These are phyloP conservation scores for Lacerta viridis DNA, from an alignment of 2,797 vertebrate species.

Conservation along the genomic window DNA sequence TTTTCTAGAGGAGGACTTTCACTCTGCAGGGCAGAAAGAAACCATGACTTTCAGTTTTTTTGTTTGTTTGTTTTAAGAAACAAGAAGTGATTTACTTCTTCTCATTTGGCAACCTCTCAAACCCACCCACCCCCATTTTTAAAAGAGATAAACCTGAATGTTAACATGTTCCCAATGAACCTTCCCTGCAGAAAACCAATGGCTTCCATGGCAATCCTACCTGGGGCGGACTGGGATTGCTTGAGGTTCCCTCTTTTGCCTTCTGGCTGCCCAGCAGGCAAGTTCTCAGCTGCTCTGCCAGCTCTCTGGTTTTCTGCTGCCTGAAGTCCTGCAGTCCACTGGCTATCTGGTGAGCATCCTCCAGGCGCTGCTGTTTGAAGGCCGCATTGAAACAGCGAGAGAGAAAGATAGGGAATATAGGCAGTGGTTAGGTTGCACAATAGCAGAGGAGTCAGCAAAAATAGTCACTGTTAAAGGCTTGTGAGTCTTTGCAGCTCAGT, in stretches of 20 bases:
- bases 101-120: too few relatives aligned
- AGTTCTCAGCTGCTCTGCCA: slow-evolving; percentile 56
- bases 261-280: background rate
- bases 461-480: background rate
- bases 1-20: background rate
- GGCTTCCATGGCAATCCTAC: slow-evolving; percentile 27
- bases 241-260: background rate
- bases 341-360: slow-evolving; percentile 40
- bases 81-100: too few relatives aligned
- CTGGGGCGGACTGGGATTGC: background rate
- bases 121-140: too few relatives aligned
- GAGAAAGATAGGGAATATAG: background rate
- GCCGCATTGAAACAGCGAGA: background rate
- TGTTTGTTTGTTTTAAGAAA: too few relatives aligned
- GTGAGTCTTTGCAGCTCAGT: too few relatives aligned
- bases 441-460: background rate
- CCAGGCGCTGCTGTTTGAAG: slow-evolving; percentile 29
- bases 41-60: too few relatives aligned
- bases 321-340: slow-evolving; percentile 51
- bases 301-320: slow-evolving; percentile 44
- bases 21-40: background rate
- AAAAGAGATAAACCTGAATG: background rate
- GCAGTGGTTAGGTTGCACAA: background rate
- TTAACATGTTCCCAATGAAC: background rate
- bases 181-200: background rate